Base-by-base conservation (phyloP, 2,888 invertebrate species). In the Drosophila picticornis region DNA sequence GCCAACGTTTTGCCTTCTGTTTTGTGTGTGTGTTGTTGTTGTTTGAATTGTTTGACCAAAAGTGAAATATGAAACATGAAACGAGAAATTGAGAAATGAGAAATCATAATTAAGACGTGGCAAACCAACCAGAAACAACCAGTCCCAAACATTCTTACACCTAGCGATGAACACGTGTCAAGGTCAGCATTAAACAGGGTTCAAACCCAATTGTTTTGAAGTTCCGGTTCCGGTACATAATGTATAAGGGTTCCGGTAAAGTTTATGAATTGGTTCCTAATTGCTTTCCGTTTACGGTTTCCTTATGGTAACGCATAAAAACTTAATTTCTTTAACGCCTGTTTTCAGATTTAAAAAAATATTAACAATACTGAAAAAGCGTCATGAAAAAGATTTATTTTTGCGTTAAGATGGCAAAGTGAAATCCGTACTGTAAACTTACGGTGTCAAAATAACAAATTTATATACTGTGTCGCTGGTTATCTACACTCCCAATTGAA, bases 1-100 rank as follows among this genome's bases (percentile, higher is more conserved):
- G 98, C 98, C 82, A 98, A 93, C n/a, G 96, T 95, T 94, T 98
- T 98, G 11, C 98, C 98, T 94, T 99, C 99, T 99, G 94, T 22
- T 58, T 36, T 50, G 25, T 4, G 50, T 3, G 94, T n/a, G 60
- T 29, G 50, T 31, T 25, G 55, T 22, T 38, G 22, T 13, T 40
- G 43, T 22, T 43, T 22, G 43, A 43, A 43, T 43, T 43, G 43
- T 38, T 34, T n/a, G 19, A 48, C 31, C 38, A 57, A 55, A 60
- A 50, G 67, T 74, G 52, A 57, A 60, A 62, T 40, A 62, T 55
- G 66, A 71, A 74, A 69, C 51, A 51, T 32, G 53, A 66, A 60
- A 67, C 27, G 56, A 51, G 59, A 53, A 56, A 22, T 31, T 40
- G 57, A 46, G 61, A 53, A 70, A 61, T 56, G 65, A 69, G 64